phyloP scores from a whole-genome alignment of 64 coral and sea anemone genomes.

The Astreopora myriophthalma region DNA sequence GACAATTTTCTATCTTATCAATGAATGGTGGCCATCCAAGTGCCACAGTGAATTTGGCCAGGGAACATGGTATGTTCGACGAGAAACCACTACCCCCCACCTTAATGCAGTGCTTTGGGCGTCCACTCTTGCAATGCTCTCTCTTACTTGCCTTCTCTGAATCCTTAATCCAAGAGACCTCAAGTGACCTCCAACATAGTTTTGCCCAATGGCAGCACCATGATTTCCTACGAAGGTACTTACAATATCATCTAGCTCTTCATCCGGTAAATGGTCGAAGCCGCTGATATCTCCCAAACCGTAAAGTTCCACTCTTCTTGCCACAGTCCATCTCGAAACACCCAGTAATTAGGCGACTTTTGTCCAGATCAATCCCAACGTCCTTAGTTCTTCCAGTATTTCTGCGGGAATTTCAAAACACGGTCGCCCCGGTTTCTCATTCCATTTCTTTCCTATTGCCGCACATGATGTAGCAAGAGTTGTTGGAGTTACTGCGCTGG shows the following conservation, averaged over 20 bases:
- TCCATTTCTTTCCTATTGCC: neutral
- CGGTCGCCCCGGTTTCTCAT: slow-evolving; percentile 9
- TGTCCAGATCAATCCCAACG: slow-evolving; percentile 61
- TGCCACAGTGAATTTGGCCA: slow-evolving; percentile 68
- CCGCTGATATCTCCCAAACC: slow-evolving; percentile 43
- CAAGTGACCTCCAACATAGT: slow-evolving; percentile 60
- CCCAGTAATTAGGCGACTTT: slow-evolving; percentile 47
- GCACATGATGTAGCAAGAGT: slow-evolving; percentile 18
- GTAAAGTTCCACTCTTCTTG: slow-evolving; percentile 10
- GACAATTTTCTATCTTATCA: slow-evolving; percentile 53
- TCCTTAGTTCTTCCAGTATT: slow-evolving; percentile 55
- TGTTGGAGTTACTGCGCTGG: slow-evolving; percentile 19
- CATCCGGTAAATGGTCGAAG: slow-evolving; percentile 20
- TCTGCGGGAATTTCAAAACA: slow-evolving; percentile 66
- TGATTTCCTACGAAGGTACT: slow-evolving; percentile 31
- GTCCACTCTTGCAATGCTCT: slow-evolving; percentile 63
- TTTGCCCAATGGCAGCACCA: slow-evolving; percentile 28
- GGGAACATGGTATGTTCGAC: slow-evolving; percentile 47
- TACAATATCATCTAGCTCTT: slow-evolving; percentile 43
- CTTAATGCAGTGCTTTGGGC: slow-evolving; percentile 58
- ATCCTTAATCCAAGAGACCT: slow-evolving; percentile 57
- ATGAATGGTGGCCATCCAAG: slow-evolving; percentile 46
- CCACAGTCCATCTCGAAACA: slow-evolving; percentile 40
- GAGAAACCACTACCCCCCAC: slow-evolving; percentile 67
- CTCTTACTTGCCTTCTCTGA: slow-evolving; percentile 67